Percentiles rank a stretch among this genome's conserved stretches.
phyloP scores from a whole-genome alignment of 2,113 vertebrate genomes.

The Leptocoma aspasia region DNA sequence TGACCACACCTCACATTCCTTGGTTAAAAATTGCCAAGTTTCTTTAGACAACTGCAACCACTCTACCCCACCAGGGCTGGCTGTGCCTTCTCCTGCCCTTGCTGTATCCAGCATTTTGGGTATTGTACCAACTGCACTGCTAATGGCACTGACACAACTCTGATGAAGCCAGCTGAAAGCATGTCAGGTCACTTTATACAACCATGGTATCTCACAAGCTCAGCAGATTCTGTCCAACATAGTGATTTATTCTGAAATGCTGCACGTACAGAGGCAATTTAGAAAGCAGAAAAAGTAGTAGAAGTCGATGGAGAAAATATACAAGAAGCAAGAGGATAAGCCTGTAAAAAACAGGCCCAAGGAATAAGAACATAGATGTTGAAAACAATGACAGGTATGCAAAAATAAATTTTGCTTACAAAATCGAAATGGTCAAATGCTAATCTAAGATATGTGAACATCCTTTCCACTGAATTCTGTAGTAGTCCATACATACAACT shows the following conservation, averaged over 20 bases:
- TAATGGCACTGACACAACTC: not conserved
- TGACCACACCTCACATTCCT: not conserved
- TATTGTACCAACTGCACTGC: not conserved
- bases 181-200: not conserved
- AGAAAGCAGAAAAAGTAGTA: not conserved
- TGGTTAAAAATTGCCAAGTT: not conserved
- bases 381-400: not conserved
- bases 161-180: not conserved
- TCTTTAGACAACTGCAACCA: not conserved
- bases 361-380: not conserved
- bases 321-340: not conserved
- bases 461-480: not conserved
- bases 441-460: not conserved
- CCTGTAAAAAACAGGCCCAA: not conserved
- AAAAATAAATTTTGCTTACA: not conserved
- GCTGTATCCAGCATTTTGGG: not conserved
- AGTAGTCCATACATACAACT: rapidly evolving
- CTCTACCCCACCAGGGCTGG: rapidly evolving
- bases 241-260: not conserved
- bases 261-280: not conserved
- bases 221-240: not conserved
- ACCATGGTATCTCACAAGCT: not conserved
- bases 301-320: not conserved
- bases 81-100: not conserved
- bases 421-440: not conserved